A percentile compares a stretch with the other conserved stretches of the same genome.
Evolutionary conservation across 2,888 invertebrate genomes (phyloP).

Genomic region (Netelia inedita): DNA sequence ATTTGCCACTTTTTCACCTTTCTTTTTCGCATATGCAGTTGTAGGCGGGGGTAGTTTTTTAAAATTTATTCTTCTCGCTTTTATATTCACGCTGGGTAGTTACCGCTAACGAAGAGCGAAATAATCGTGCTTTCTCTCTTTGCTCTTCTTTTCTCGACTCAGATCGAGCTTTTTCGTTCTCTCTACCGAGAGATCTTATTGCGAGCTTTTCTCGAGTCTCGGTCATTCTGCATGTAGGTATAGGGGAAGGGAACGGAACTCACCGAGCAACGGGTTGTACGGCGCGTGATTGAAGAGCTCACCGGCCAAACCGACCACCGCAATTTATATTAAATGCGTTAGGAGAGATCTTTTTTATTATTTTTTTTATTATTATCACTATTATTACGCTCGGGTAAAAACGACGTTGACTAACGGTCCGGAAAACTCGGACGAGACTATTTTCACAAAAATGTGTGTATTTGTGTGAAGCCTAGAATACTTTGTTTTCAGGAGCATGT

Average conservation of each 20-base stretch:
- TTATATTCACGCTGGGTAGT: constrained; percentile 36
- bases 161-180: background rate
- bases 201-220: constrained; percentile 46
- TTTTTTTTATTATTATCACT: constrained; percentile 16
- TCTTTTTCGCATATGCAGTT: background rate
- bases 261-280: constrained; percentile 22
- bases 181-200: constrained; percentile 37
- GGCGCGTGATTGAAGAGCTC: constrained; percentile 63
- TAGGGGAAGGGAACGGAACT: constrained; percentile 18
- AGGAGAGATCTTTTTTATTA: constrained; percentile 17
- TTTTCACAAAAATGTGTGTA: background rate
- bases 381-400: constrained; percentile 23
- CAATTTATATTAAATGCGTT: constrained; percentile 66
- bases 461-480: constrained; percentile 1
- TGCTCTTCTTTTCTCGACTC: background rate
- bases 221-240: constrained; percentile 13
- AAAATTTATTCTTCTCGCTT: constrained; percentile 3
- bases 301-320: constrained; percentile 51
- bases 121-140: constrained; percentile 55
- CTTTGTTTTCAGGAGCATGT: constrained; percentile 31
- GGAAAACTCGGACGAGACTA: constrained; percentile 24
- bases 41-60: background rate
- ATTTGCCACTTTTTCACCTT: constrained; percentile 22
- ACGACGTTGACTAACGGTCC: constrained; percentile 24
- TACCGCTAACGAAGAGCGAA: constrained; percentile 62